Evolutionary conservation across 2,113 vertebrate genomes (phyloP), one percentile per base, ranked within the genome.

Genomic region (Melanerpes aurifrons): DNA sequence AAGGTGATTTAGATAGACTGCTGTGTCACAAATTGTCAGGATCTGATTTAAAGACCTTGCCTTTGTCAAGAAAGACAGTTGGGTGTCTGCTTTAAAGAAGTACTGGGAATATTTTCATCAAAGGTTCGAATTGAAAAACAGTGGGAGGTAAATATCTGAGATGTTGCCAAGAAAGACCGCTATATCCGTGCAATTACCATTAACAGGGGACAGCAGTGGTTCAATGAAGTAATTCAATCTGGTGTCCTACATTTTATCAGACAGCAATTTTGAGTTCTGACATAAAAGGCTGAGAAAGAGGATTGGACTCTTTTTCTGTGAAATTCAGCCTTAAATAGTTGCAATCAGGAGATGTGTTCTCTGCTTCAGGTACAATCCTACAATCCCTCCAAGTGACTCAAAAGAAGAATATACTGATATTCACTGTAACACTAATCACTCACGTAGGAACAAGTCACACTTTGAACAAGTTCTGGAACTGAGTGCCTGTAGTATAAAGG

Each of bases 1-100:
- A 97, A 98, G 97, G 97, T 98, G 98, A 99, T 98, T 98, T 98
- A 95, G 98, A 98, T 98, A 94, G 98, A 99, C 98, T 95, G 97
- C 98, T 98, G 97, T 98, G 98, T 98, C 98, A 98, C 98, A 98
- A 98, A 98, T 98, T 99, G 99, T 98, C 98, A 98, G 97, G 98
- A 98, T 98, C 98, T 98, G 98, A 98, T 98, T 98, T 98, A 98
- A 97, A 98, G 98, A 98, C 98, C 97, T 97, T 97, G 96, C 97
- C 97, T 98, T 98, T 98, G 98, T 98, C 98, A 98, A 98, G 98
- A 98, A 97, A 98, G 98, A 98, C 98, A 97, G 98, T 97, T 97
- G 97, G 98, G 96, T 95, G 97, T 98, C 98, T 98, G 97, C 97
- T 98, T 98, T 98, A 98, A 97, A 98, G 97, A 98, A 98, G 97